Conservation (phyloP, 2,888 invertebrate genomes). For the Blera fallax region DNA sequence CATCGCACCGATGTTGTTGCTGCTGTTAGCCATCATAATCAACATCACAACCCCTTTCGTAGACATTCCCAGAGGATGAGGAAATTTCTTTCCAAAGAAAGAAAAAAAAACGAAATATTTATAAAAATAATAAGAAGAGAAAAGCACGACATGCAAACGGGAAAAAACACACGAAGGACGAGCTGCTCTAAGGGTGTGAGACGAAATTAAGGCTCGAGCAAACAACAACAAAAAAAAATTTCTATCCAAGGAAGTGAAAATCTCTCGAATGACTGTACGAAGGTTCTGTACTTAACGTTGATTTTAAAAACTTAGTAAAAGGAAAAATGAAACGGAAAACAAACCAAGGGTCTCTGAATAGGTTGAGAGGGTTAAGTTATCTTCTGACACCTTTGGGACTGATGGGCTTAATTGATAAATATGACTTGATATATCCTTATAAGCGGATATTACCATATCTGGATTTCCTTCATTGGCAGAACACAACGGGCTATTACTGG, state of each 20-base stretch:
- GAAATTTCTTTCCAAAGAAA: conserved; percentile 45
- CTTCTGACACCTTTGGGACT: no score
- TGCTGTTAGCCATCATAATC: conserved; percentile 13
- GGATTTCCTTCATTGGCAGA: no score
- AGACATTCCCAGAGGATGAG: conserved; percentile 52
- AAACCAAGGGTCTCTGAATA: background rate
- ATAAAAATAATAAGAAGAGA: conserved; percentile 59
- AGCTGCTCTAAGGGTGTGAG: conserved; percentile 5
- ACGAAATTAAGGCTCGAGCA: conserved; percentile 44
- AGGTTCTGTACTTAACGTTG: conserved; percentile 43
- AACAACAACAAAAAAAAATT: conserved; percentile 6
- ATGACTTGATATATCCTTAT: no score
- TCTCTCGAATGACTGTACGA: conserved; percentile 18
- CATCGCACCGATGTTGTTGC: conserved; percentile 39
- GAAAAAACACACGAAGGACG: conserved; percentile 51
- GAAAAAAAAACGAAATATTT: conserved; percentile 49
- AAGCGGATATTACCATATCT: no score
- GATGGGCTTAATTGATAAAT: no score
- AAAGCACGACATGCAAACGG: conserved; percentile 53
- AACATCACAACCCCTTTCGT: conserved; percentile 12
- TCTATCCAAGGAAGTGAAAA: conserved; percentile 33
- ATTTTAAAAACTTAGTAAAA: background rate
- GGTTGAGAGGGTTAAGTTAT: background rate
- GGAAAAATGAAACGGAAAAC: background rate
- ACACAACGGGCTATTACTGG: no score